Percentiles rank a stretch among this genome's conserved stretches.
phyloP scores from a whole-genome alignment of 2,797 vertebrate genomes.

The Apogon talboti region DNA sequence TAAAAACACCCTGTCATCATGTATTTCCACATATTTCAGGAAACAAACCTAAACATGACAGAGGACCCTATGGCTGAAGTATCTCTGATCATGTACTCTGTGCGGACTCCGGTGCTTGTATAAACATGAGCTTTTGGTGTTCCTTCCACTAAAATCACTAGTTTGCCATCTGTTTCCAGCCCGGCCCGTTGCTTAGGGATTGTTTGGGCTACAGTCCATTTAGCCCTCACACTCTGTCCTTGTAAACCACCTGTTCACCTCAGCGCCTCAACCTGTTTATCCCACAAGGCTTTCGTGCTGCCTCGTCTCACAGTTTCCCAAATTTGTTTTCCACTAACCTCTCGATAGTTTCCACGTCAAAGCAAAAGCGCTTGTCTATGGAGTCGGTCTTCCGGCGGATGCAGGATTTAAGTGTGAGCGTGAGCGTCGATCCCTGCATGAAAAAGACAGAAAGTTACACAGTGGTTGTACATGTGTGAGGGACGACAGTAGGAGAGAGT shows the following conservation, averaged over 20 bases:
- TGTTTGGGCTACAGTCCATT: conserved; percentile 79
- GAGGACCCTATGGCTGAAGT: conserved; percentile 37
- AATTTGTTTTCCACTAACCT: conserved; percentile 83
- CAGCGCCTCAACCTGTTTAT: conserved; percentile 65
- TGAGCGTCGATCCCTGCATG: conserved; percentile 84
- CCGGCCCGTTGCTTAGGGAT: conserved; percentile 55
- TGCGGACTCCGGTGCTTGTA: conserved; percentile 46
- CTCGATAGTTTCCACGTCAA: conserved; percentile 93
- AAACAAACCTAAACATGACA: conserved; percentile 28
- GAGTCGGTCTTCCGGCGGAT: conserved; percentile 94
- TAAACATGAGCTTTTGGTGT: conserved; percentile 70
- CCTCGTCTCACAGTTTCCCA: conserved; percentile 32
- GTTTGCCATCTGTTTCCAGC: conserved; percentile 74
- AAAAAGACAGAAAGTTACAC: conserved; percentile 2
- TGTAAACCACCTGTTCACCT: conserved; percentile 75
- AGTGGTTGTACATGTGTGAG: neutral
- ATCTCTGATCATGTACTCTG: conserved; percentile 54
- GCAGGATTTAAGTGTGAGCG: conserved; percentile 92
- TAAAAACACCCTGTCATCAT: conserved; percentile 40
- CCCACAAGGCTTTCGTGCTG: conserved; percentile 50
- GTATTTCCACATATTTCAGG: conserved; percentile 43
- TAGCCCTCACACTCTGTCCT: conserved; percentile 72
- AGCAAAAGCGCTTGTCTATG: conserved; percentile 98
- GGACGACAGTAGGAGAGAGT: neutral
- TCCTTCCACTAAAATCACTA: conserved; percentile 41